A percentile compares a stretch with the other conserved stretches of the same genome.
These are phyloP conservation scores for Diachasma alloeum DNA, from an alignment of 1,140 invertebrate genomes.

Conservation along the genomic window DNA sequence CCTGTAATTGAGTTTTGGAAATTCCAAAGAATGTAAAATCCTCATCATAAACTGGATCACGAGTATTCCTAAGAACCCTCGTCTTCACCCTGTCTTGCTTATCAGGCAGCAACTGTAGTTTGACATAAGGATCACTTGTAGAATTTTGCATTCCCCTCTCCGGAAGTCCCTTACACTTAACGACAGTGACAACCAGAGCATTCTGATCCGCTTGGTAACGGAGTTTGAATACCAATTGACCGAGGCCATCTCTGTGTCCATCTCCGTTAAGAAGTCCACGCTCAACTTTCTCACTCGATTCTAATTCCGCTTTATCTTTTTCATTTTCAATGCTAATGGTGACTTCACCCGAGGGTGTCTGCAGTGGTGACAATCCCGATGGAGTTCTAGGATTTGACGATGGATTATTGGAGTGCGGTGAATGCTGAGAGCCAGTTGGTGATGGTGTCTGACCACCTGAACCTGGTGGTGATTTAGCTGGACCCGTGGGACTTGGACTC, in stretches of 20 bases:
- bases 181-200: slow-evolving; percentile 89
- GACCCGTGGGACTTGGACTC: slow-evolving; percentile 83
- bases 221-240: slow-evolving; percentile 86
- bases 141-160: slow-evolving; percentile 77
- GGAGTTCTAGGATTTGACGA: slow-evolving; percentile 46
- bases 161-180: slow-evolving; percentile 84
- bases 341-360: slow-evolving; percentile 51
- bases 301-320: slow-evolving; percentile 70
- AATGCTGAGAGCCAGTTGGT: slow-evolving; percentile 49
- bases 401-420: slow-evolving; percentile 41
- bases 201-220: slow-evolving; percentile 89
- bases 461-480: slow-evolving; percentile 67
- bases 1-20: slow-evolving; percentile 79
- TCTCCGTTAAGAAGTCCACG: slow-evolving; percentile 44
- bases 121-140: slow-evolving; percentile 91
- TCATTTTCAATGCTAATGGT: slow-evolving; percentile 59
- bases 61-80: slow-evolving; percentile 88
- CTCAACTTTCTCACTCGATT: slow-evolving; percentile 69
- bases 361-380: slow-evolving; percentile 43
- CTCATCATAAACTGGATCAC: slow-evolving; percentile 94
- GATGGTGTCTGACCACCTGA: slow-evolving; percentile 55
- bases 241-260: slow-evolving; percentile 71
- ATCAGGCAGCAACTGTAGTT: slow-evolving; percentile 91
- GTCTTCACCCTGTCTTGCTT: slow-evolving; percentile 97
- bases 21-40: slow-evolving; percentile 97